Conservation (phyloP, 2,113 vertebrate genomes). For the Anguilla rostrata region DNA sequence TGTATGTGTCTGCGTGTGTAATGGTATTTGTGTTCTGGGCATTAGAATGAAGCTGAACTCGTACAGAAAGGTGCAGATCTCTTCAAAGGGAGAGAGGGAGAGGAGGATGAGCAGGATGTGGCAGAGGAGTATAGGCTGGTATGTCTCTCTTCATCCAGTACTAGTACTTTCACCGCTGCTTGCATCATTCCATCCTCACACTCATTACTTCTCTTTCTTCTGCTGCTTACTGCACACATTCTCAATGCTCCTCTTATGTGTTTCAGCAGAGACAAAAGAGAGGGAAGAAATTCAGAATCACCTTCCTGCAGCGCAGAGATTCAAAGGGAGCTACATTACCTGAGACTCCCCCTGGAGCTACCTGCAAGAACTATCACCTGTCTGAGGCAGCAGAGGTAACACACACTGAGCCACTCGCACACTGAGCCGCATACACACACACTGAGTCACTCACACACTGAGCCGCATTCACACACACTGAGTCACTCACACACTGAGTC, state of each 20-base stretch:
- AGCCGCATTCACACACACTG: neutral
- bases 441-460: neutral
- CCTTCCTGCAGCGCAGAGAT: constrained; percentile 29
- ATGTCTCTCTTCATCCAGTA: neutral
- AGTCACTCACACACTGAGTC: neutral
- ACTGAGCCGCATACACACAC: neutral
- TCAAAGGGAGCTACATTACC: constrained; percentile 31
- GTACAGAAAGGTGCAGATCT: neutral
- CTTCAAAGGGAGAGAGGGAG: constrained; percentile 16
- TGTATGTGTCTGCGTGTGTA: neutral
- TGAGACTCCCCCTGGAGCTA: constrained; percentile 47
- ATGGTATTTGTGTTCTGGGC: neutral
- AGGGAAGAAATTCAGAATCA: constrained; percentile 42
- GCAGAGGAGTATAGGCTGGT: constrained; percentile 47
- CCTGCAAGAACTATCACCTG: constrained; percentile 43
- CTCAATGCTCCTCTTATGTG: too few species aligned
- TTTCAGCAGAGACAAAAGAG: constrained; percentile 42
- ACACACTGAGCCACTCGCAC: neutral
- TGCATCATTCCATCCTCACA: too few species aligned
- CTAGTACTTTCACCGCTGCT: neutral
- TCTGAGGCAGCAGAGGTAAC: constrained; percentile 67
- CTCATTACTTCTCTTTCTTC: neutral
- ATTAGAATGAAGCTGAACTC: neutral
- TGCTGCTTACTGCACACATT: neutral
- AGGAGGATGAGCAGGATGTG: constrained; percentile 29